Base-by-base conservation (phyloP, 2,113 vertebrate genomes). In the Australoheros scitulus region DNA sequence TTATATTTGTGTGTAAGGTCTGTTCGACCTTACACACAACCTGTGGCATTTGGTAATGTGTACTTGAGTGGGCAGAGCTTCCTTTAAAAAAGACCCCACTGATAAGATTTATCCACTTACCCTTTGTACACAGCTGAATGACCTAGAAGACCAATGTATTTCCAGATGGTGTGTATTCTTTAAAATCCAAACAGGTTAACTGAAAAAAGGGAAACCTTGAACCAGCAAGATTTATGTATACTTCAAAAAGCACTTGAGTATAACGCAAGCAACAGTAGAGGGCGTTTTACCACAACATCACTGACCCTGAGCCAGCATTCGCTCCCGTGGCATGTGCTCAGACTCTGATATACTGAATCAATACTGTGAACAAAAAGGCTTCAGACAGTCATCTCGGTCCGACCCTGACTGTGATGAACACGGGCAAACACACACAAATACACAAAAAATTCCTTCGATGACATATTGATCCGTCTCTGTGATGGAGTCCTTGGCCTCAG, bases 381-480 rank as follows among this genome's bases (percentile, higher is more conserved):
- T 74, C 77, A 76, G 63, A 68, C 9, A 38, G 41, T 59, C 80
- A 77, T 83, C 87, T 82, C 34, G 32, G 11, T 26, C 32, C 77
- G 87, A 89, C 84, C 79, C 83, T 82, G 85, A 80, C 86, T 72
- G 5, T 55, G 80, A 87, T 29, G 79, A 55, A 65, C 10, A 36
- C 43, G 77, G 26, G 79, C 77, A 85, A 34, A 80, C 56, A 29
- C 60, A 55, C 43, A 79, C 18, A 41, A 2, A 64, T 14, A 34
- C 75, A 79, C 74, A 72, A 32, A 2, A 81, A 77, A 88, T 81
- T 86, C 79, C 63, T 38, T 5, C 11, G 3, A 50, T 84, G 84
- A 83, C 79, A 74, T 58, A 91, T 86, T 76, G 88, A 93, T 90
- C 82, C 1, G 2, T 87, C 65, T 83, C 36, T 75, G 13, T 90